A percentile compares a stretch with the other conserved stretches of the same genome.
Evolutionary conservation across 2,888 invertebrate genomes (phyloP).

Genomic region (Ormia ochracea): DNA sequence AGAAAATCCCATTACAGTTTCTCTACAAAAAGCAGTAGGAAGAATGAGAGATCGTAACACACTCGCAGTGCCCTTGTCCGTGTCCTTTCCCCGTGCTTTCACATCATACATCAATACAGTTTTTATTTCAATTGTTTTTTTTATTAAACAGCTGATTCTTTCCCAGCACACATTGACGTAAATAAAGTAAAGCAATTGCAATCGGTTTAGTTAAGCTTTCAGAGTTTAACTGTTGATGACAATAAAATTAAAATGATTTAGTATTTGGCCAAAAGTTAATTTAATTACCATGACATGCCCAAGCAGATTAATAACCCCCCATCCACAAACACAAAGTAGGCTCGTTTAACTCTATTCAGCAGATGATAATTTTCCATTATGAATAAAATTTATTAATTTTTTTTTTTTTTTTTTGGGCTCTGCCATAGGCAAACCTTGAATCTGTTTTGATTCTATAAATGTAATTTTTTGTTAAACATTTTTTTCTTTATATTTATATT

Average conservation of each 20-base stretch:
- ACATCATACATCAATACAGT: no score
- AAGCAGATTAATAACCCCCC: conserved; percentile 1
- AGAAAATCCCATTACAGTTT: no score
- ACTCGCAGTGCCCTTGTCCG: no score
- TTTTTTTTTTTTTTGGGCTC: conserved; percentile 11
- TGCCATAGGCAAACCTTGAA: conserved; percentile 41
- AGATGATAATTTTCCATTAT: not conserved
- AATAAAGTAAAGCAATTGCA: no score
- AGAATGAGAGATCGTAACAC: no score
- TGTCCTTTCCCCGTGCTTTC: no score
- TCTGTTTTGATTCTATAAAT: conserved; percentile 16
- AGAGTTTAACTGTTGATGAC: no score
- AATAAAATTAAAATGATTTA: conserved; percentile 21
- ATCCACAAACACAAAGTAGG: conserved; percentile 15
- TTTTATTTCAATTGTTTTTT: no score
- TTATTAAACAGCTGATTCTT: no score
- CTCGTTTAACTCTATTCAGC: not conserved
- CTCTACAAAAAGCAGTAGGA: no score
- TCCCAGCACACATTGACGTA: no score
- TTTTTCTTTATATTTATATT: conserved; percentile 2
- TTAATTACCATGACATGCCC: conserved; percentile 43
- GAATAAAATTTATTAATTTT: conserved; percentile 3
- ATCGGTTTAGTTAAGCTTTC: no score
- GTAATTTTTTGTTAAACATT: not conserved
- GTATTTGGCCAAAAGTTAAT: conserved; percentile 44